phyloP scores from a whole-genome alignment of 1,140 invertebrate species.

The Ceratina australensis region DNA sequence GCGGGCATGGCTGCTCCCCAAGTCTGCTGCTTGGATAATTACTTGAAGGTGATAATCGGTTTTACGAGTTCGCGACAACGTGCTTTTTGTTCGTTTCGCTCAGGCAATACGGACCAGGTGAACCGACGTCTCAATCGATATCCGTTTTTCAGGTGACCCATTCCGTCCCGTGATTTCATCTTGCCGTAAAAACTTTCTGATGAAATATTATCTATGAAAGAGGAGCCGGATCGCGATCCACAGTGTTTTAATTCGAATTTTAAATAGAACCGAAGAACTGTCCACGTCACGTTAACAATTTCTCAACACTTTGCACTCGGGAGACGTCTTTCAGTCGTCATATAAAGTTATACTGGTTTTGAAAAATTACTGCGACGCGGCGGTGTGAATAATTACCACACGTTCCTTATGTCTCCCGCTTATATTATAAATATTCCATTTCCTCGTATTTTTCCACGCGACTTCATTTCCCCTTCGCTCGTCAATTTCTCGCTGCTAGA shows the following conservation, averaged over 20 bases:
- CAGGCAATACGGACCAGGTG: neutral
- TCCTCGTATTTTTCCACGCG: constrained; percentile 6
- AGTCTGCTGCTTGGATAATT: constrained; percentile 40
- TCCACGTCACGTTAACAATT: too few relatives aligned
- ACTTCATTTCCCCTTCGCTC: neutral
- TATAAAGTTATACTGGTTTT: too few relatives aligned
- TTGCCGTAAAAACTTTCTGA: neutral
- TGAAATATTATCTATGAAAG: too few relatives aligned
- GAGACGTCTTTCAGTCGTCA: too few relatives aligned
- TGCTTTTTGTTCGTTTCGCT: constrained; percentile 11
- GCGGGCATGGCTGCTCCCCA: neutral
- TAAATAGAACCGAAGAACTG: too few relatives aligned
- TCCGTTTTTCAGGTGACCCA: constrained; percentile 6
- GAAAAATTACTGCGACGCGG: neutral
- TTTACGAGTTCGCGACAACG: constrained; percentile 28
- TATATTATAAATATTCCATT: constrained; percentile 30
- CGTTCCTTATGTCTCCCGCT: constrained; percentile 12
- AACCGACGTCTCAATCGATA: constrained; percentile 20
- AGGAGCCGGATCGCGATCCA: too few relatives aligned
- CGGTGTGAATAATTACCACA: constrained; percentile 22
- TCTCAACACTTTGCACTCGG: too few relatives aligned
- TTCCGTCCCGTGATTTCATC: neutral
- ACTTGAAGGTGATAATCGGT: constrained; percentile 37
- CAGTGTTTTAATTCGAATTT: too few relatives aligned
- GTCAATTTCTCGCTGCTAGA: constrained; percentile 23